Conservation (phyloP, 2,888 invertebrate genomes). For the Melanargia galathea region DNA sequence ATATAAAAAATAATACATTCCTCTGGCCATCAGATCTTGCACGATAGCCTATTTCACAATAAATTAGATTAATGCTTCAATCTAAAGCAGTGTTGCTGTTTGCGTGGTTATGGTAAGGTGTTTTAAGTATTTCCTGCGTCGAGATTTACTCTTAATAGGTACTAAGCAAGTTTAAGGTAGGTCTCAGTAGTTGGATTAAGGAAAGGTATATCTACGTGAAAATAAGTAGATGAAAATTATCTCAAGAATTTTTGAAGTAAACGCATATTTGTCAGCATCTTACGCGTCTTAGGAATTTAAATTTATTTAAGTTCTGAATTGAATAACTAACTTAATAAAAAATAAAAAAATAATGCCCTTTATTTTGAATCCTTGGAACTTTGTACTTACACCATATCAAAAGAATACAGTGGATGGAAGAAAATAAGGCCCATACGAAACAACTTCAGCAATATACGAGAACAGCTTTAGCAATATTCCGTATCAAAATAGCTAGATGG, state of each 20-base stretch:
- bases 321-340: too few species aligned
- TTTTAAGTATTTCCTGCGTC: conserved; percentile 19
- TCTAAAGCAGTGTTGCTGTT: conserved; percentile 18
- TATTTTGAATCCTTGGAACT: too few species aligned
- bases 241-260: too few species aligned
- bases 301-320: too few species aligned
- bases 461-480: not conserved
- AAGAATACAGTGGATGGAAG: not conserved
- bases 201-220: not conserved
- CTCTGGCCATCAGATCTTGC: conserved; percentile 4
- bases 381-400: too few species aligned
- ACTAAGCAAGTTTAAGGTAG: conserved; percentile 8
- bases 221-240: too few species aligned
- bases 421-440: not conserved
- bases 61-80: conserved; percentile 18
- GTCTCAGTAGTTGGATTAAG: not conserved
- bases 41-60: conserved; percentile 17
- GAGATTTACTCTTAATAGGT: conserved; percentile 1
- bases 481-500: not conserved
- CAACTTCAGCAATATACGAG: not conserved
- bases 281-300: not conserved
- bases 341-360: too few species aligned
- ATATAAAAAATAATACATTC: conserved; percentile 9
- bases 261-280: too few species aligned
- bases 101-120: conserved; percentile 18